phyloP scores from a whole-genome alignment of 2,113 vertebrate genomes.

The Pongo abelii region DNA sequence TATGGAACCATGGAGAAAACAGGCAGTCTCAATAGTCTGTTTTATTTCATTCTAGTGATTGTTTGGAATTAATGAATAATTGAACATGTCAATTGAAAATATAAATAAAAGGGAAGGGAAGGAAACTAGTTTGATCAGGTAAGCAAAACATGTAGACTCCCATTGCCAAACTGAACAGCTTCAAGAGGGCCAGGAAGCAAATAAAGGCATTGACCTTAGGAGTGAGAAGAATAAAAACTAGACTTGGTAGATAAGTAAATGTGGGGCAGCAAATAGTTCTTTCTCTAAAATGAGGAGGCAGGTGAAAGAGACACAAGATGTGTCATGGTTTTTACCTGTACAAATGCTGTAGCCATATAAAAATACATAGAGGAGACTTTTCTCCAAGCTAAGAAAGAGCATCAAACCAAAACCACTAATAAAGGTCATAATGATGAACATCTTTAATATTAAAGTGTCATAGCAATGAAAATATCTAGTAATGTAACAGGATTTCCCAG shows the following conservation, averaged over 20 bases:
- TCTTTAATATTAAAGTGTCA: neutral
- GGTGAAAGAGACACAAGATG: neutral
- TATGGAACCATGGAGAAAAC: neutral
- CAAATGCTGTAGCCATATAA: neutral
- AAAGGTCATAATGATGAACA: neutral
- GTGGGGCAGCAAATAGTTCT: neutral
- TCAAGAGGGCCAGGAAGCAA: neutral
- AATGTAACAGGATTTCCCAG: neutral
- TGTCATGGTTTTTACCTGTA: neutral
- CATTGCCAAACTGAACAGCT: neutral
- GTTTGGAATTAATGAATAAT: slow-evolving; percentile 52
- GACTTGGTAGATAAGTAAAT: neutral
- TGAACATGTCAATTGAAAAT: slow-evolving; percentile 1
- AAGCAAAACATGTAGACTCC: neutral
- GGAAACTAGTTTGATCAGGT: neutral
- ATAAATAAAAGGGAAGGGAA: neutral
- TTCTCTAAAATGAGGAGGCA: neutral
- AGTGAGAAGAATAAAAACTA: slow-evolving; percentile 16
- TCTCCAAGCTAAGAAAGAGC: neutral
- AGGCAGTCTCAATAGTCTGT: neutral
- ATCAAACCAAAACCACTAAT: neutral
- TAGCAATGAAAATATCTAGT: slow-evolving; percentile 34
- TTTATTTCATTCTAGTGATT: slow-evolving; percentile 14
- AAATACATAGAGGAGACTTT: neutral
- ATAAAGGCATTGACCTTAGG: neutral